Evolutionary conservation across 2,888 invertebrate genomes (phyloP), one percentile per base, ranked within the genome.

Genomic region (Lithophane leautieri): DNA sequence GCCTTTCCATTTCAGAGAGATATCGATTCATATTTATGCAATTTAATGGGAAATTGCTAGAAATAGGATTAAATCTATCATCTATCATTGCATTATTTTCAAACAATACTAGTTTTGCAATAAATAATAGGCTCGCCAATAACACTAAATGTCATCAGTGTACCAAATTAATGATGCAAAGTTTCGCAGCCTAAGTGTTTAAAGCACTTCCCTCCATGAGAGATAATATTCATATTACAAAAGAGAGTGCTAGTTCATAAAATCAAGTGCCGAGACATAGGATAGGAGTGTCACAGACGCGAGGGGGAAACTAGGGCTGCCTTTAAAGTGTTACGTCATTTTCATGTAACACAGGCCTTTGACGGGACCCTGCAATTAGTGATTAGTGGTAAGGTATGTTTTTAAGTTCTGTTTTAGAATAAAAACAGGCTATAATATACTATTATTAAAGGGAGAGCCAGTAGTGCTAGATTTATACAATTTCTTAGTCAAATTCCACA

Each of bases 211-310:
- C 69, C 77, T 76, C 62, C 76, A 79, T 84, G 78, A 61, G 76
- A 79, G 75, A 81, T n/a, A 78, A 74, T 84, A 84, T 86, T 79
- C 78, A 72, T 82, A 86, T 86, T 79, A 82, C 87, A 85, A 83
- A 85, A 79, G 79, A 83, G 82, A 87, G 88, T 85, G 86, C 70
- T 78, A 79, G 86, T 84, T 81, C 81, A 82, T 87, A 82, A 88
- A 88, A 88, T 88, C 86, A 88, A 88, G 88, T 85, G 85, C 70
- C 70, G 82, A 78, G 81, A 79, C 79, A 80, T 60, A 72, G 86
- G 70, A 72, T 40, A 73, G 79, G 75, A 76, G 86, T 80, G 83
- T 80, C 76, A 47, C 62, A 68, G 65, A 81, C 70, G 62, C 34
- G 54, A 68, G 62, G 60, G 61, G 68, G 42, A 42, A 47, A 62